Percentiles rank a stretch among this genome's conserved stretches.
These are phyloP conservation scores for Himalopsyche japonica DNA, from an alignment of 2,888 invertebrate species.

Conservation along the genomic window DNA sequence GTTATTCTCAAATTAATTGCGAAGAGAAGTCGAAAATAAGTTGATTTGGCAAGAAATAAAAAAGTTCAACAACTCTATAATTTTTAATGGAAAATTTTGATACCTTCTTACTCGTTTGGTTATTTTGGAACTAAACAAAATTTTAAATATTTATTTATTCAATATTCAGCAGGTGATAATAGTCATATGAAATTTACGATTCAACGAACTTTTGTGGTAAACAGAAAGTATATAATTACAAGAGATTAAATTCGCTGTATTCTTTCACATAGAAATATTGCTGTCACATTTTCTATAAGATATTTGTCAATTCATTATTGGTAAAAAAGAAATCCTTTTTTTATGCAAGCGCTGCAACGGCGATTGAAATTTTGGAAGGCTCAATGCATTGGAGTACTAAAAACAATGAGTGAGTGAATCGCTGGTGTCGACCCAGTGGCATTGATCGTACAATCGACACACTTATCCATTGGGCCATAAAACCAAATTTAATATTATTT, in stretches of 20 bases:
- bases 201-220: too few species aligned
- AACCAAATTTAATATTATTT: background rate
- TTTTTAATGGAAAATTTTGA: background rate
- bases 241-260: background rate
- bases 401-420: background rate
- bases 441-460: background rate
- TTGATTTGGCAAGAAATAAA: background rate
- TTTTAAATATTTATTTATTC: too few species aligned
- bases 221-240: too few species aligned
- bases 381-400: background rate
- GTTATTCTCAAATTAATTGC: background rate
- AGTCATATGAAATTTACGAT: too few species aligned
- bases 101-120: too few species aligned
- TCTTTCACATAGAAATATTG: background rate
- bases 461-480: background rate
- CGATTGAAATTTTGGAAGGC: background rate
- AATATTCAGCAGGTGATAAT: too few species aligned
- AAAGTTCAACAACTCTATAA: background rate
- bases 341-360: background rate
- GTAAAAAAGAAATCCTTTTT: background rate
- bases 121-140: too few species aligned
- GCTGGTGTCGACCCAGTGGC: background rate
- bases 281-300: background rate
- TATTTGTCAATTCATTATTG: background rate
- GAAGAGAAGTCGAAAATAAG: background rate